Conservation (phyloP, 2,888 invertebrate genomes). For the Dolichomitus sp. region DNA sequence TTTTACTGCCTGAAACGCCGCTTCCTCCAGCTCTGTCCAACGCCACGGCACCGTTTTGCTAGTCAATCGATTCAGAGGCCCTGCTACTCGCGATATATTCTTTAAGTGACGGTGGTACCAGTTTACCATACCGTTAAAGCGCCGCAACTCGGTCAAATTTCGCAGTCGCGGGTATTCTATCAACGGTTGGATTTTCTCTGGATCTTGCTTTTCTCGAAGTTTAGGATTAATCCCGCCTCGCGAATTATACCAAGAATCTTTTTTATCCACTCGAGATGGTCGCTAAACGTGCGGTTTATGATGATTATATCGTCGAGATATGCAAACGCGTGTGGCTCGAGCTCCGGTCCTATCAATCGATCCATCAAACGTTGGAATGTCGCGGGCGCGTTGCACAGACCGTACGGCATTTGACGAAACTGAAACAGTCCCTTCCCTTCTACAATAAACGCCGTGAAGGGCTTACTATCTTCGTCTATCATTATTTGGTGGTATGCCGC, state of each 20-base stretch:
- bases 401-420: too few relatives aligned
- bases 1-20: neutral
- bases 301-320: conserved; percentile 3
- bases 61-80: neutral
- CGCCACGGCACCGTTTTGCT: neutral
- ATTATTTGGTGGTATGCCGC: neutral
- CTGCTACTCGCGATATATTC: neutral
- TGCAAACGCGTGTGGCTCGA: neutral
- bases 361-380: neutral
- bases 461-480: neutral
- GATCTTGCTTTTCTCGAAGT: conserved; percentile 18
- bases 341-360: neutral
- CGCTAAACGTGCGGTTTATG: neutral
- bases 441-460: neutral
- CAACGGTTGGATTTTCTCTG: conserved; percentile 17
- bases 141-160: conserved; percentile 14
- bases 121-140: conserved; percentile 26
- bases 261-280: neutral
- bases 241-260: neutral
- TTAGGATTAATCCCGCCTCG: neutral
- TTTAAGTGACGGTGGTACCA: conserved; percentile 43
- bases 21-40: neutral
- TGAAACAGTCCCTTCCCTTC: neutral
- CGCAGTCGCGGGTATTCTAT: conserved; percentile 25
- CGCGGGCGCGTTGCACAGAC: neutral